Conservation (phyloP, 2,113 vertebrate genomes). For the Chionodraco myersi region DNA sequence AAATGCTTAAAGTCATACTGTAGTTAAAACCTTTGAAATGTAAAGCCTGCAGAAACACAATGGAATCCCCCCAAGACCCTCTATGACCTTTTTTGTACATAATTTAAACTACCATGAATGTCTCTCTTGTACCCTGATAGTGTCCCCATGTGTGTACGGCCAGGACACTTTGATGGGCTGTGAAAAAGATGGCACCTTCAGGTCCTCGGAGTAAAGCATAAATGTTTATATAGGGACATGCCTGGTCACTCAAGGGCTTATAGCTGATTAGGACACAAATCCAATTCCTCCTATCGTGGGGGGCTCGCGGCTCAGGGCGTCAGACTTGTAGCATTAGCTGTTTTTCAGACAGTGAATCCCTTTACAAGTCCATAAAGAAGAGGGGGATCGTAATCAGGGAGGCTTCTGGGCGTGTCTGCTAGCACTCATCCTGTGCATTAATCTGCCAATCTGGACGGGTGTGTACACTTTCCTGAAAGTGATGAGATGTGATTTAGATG, state of each 20-base stretch:
- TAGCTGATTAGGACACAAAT: conserved; percentile 73
- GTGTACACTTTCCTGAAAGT: conserved; percentile 61
- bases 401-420: conserved; percentile 59
- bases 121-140: conserved; percentile 28
- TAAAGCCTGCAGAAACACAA: conserved; percentile 40
- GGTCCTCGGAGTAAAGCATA: conserved; percentile 41
- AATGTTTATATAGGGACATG: conserved; percentile 51
- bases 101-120: conserved; percentile 52
- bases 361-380: conserved; percentile 69
- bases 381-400: conserved; percentile 65
- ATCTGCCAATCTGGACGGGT: conserved; percentile 68
- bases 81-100: conserved; percentile 52
- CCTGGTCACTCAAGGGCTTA: conserved; percentile 69
- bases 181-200: conserved; percentile 45
- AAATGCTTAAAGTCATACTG: conserved; percentile 22
- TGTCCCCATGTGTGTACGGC: conserved; percentile 34
- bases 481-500: conserved; percentile 65
- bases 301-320: conserved; percentile 40
- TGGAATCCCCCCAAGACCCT: conserved; percentile 43
- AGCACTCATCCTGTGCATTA: conserved; percentile 62
- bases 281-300: conserved; percentile 67
- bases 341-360: conserved; percentile 50
- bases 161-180: conserved; percentile 53
- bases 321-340: conserved; percentile 57
- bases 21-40: conserved; percentile 49